A percentile compares a stretch with the other conserved stretches of the same genome.
These are phyloP conservation scores for Apis cerana DNA, from an alignment of 1,140 invertebrate genomes.

Conservation along the genomic window DNA sequence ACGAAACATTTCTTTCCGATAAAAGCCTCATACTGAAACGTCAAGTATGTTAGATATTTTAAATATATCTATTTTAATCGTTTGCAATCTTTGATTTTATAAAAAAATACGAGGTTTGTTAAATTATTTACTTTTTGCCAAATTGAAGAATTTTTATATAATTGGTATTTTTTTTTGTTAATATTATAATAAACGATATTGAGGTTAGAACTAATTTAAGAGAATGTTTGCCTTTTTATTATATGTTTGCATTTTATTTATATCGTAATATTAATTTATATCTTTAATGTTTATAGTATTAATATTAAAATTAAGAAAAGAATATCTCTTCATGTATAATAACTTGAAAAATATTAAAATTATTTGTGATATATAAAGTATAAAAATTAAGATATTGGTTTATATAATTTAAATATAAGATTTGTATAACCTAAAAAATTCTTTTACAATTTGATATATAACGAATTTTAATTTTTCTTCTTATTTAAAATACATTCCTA, in stretches of 20 bases:
- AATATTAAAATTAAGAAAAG: not conserved
- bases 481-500: not conserved
- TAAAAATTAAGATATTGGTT: too few relatives aligned
- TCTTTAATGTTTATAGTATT: not conserved
- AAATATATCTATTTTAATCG: conserved; percentile 55
- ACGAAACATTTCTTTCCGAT: conserved; percentile 37
- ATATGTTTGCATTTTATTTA: too few relatives aligned
- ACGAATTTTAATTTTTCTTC: not conserved
- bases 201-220: conserved; percentile 6
- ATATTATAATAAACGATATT: conserved; percentile 9
- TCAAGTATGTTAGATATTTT: conserved; percentile 33
- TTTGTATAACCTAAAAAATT: conserved; percentile 1
- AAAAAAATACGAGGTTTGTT: conserved; percentile 23
- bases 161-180: conserved; percentile 10
- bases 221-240: not conserved
- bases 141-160: conserved; percentile 24
- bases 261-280: not conserved
- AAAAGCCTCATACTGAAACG: not conserved
- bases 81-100: not conserved
- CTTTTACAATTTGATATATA: conserved; percentile 2
- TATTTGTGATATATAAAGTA: not conserved
- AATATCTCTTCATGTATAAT: not conserved
- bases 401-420: too few relatives aligned
- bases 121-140: not conserved
- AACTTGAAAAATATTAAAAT: not conserved